phyloP scores from a whole-genome alignment of 2,888 invertebrate genomes.

The Tuta absoluta region DNA sequence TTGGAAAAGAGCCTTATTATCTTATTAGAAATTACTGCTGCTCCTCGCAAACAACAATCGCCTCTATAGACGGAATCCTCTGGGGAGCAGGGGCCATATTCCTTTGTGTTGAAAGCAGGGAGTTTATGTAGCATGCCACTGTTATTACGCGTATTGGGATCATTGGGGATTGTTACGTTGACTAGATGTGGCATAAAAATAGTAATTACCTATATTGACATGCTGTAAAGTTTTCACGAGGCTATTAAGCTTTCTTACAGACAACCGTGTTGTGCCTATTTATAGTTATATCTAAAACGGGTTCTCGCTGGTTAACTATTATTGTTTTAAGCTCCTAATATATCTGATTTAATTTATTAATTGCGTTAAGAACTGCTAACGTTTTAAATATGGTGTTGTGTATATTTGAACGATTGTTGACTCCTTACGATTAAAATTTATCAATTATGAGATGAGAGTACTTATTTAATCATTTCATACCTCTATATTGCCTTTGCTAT shows the following conservation, averaged over 20 bases:
- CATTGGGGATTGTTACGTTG: slow-evolving; percentile 20
- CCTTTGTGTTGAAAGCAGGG: slow-evolving; percentile 44
- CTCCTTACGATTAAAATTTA: too few species aligned
- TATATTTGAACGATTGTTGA: too few species aligned
- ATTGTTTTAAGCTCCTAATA: too few species aligned
- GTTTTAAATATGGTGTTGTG: too few species aligned
- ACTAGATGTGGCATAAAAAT: slow-evolving; percentile 9
- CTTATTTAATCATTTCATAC: too few species aligned
- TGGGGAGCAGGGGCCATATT: slow-evolving; percentile 44
- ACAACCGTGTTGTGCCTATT: too few species aligned
- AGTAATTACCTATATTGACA: background rate
- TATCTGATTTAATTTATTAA: too few species aligned
- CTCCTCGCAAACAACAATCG: slow-evolving; percentile 41
- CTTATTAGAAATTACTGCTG: slow-evolving; percentile 66
- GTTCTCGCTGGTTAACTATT: too few species aligned
- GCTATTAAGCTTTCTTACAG: background rate
- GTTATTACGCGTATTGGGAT: slow-evolving; percentile 56
- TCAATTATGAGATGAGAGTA: too few species aligned
- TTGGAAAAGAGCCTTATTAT: slow-evolving; percentile 64
- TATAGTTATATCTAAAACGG: too few species aligned
- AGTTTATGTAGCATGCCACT: slow-evolving; percentile 57
- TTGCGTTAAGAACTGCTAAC: too few species aligned
- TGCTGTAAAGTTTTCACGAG: background rate
- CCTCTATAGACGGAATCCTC: slow-evolving; percentile 40
- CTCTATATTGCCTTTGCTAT: too few species aligned